Evolutionary conservation across 2,113 vertebrate species (phyloP), one percentile per base, ranked within the genome.

Genomic region (Saccopteryx leptura): DNA sequence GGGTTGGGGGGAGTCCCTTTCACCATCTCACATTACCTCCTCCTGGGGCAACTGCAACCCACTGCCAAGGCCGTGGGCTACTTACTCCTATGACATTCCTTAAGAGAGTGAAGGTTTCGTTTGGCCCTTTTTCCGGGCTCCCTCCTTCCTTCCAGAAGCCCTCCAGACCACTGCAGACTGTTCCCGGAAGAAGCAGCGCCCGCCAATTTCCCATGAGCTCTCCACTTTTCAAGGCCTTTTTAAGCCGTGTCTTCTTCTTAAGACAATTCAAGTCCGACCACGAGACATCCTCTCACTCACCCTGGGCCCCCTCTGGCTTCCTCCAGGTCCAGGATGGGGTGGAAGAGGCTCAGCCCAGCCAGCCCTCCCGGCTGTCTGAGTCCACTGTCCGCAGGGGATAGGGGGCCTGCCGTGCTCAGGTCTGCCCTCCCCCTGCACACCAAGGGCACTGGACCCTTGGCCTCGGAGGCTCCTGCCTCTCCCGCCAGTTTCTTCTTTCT

Each of bases 341-440:
- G 28, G 28, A 26, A 13, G 23, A 31, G 28, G 50, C 46, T 76
- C 6, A 0, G 23, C 28, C 50, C 68, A n/a, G 58, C 31, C 0
- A 12, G 31, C 50, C 65, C 21, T 52, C 61, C 17, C 4, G 14
- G 0, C 3, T 1, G 21, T 31, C 15, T 1, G 39, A 24, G 14
- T n/a, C 39, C 26, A 10, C 13, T 4, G 24, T 3, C 80, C 39
- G n/a, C 39, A 33, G 26, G 6, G 19, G 1, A 26, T 39, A 39
- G 39, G 39, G 39, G 8, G 21, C 63, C 54, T 21, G 54, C 9
- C 0, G 31, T 9, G 17, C 33, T 28, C 75, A 56, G 63, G 58
- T 7, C 80, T 15, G 60, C 65, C 13, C n/a, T 21, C 7, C 31
- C 10, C 28, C n/a, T 5, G 0, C 2, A 68, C 39, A 23, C 31